Evolutionary conservation across 2,797 vertebrate species (phyloP).

Genomic region (Macropus fuliginosus): DNA sequence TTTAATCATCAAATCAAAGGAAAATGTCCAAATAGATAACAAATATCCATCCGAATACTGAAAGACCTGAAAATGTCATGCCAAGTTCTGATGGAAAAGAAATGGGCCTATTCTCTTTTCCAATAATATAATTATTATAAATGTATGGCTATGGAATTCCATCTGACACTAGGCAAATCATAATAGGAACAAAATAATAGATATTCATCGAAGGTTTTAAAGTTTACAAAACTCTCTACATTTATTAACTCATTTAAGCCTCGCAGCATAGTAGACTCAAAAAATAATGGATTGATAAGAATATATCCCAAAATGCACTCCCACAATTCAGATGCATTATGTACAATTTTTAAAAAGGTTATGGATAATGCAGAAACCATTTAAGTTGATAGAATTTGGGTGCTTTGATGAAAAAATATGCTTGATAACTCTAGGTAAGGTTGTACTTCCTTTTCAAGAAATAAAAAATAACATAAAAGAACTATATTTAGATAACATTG

Average conservation of each 20-base stretch:
- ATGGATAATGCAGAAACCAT: not conserved
- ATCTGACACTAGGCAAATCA: not conserved
- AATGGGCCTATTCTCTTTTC: conserved; percentile 6
- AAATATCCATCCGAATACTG: not conserved
- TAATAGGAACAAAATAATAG: not conserved
- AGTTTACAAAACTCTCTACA: not conserved
- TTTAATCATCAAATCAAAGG: not conserved
- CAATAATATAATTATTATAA: conserved; percentile 1
- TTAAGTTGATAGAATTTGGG: not conserved
- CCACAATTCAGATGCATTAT: not conserved
- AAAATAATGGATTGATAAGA: not conserved
- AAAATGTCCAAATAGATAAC: not conserved
- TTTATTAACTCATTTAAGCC: not conserved
- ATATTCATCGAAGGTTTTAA: not conserved
- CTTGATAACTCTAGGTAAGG: not conserved
- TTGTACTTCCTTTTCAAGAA: conserved; percentile 43
- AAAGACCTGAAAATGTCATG: not conserved
- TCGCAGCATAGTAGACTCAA: not conserved
- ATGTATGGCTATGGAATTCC: not conserved
- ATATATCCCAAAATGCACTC: not conserved
- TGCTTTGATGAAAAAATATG: not conserved
- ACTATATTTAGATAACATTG: conserved; percentile 74
- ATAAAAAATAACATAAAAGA: conserved; percentile 71
- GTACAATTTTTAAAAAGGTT: not conserved
- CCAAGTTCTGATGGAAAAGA: not conserved